Evolutionary conservation across 2,113 vertebrate species (phyloP).

Genomic region (Tupaia tana): DNA sequence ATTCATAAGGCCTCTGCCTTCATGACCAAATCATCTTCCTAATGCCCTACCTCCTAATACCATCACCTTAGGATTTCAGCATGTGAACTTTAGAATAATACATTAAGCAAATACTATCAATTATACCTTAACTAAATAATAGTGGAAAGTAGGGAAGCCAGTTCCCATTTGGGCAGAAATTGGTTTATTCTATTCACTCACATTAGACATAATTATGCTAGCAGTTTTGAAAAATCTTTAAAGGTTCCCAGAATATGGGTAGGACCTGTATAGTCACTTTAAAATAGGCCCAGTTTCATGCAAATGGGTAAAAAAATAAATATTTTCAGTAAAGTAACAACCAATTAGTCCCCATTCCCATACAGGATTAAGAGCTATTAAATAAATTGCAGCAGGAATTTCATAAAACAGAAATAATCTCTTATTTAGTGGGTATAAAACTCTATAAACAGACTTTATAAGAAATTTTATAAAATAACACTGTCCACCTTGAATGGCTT

Average conservation of each 20-base stretch:
- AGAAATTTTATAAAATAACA: slow-evolving; percentile 32
- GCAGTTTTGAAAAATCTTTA: background rate
- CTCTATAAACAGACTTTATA: background rate
- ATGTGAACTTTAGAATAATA: background rate
- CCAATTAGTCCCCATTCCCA: background rate
- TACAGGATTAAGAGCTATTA: slow-evolving; percentile 8
- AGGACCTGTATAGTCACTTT: slow-evolving; percentile 10
- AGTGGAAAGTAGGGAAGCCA: background rate
- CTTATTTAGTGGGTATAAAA: slow-evolving; percentile 5
- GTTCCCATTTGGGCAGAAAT: background rate
- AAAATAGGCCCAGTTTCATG: background rate
- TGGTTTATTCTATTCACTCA: background rate
- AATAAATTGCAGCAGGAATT: background rate
- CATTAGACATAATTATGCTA: background rate
- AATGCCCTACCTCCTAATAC: fast-evolving
- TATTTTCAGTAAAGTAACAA: slow-evolving; percentile 29
- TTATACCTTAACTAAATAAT: background rate
- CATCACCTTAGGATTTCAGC: background rate
- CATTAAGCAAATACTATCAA: background rate
- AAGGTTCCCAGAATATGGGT: background rate
- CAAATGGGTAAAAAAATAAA: background rate
- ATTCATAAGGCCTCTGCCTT: background rate
- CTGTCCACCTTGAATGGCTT: background rate
- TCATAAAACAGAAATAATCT: background rate
- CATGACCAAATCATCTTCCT: background rate